Percentiles rank a stretch among this genome's conserved stretches.
Evolutionary conservation across 2,113 vertebrate species (phyloP).

Genomic region (Cavia aperea): DNA sequence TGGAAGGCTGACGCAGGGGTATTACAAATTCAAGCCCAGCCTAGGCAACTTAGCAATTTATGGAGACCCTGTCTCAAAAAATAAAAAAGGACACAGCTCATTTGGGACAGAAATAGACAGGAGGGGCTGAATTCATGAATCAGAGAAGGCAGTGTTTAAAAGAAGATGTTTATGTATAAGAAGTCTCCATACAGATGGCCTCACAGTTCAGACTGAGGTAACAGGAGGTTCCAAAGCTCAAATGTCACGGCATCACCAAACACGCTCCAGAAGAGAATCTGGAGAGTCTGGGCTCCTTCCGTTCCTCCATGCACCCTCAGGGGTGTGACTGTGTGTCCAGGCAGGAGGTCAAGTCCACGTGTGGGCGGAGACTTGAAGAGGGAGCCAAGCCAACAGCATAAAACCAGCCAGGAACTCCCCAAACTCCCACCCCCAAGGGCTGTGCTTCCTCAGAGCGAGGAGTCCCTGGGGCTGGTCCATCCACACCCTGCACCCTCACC

Average conservation of each 20-base stretch:
- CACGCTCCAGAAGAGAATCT: background rate
- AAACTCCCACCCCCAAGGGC: background rate
- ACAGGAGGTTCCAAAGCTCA: background rate
- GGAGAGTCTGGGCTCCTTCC: background rate
- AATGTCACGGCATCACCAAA: accelerated
- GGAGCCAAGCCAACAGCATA: background rate
- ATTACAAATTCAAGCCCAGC: background rate
- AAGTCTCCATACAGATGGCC: background rate
- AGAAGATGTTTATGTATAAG: accelerated
- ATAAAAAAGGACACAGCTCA: background rate
- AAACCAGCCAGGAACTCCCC: background rate
- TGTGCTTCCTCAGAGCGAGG: background rate
- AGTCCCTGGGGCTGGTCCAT: no score
- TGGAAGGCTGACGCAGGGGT: background rate
- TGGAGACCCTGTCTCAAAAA: background rate
- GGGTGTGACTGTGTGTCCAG: no score
- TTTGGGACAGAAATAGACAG: background rate
- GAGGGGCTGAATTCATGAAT: background rate
- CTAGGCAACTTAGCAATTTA: background rate
- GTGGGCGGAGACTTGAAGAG: background rate
- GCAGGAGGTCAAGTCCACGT: background rate
- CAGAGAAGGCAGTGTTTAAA: background rate
- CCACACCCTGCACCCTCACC: background rate
- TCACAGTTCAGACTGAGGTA: background rate
- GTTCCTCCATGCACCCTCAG: background rate